Evolutionary conservation across 2,113 vertebrate species (phyloP).

Genomic region (Monopterus albus): DNA sequence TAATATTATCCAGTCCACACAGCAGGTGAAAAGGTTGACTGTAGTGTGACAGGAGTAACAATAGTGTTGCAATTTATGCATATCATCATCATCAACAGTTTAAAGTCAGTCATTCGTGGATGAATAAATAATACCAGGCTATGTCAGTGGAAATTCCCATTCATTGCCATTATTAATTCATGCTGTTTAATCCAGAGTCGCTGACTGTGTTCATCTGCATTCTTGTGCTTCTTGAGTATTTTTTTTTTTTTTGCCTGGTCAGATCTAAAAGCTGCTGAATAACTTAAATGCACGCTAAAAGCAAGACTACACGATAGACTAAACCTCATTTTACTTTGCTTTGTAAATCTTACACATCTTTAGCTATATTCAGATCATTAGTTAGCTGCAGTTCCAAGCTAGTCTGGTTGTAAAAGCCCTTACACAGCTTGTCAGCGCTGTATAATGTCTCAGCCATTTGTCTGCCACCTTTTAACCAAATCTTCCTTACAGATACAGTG

Average conservation of each 20-base stretch:
- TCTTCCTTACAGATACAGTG: conserved; percentile 47
- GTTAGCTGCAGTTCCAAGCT: conserved; percentile 6
- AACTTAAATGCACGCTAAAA: too few species aligned
- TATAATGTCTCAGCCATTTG: conserved; percentile 44
- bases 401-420: conserved; percentile 10
- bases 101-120: neutral
- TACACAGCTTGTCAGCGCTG: conserved; percentile 12
- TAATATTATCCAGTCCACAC: too few species aligned
- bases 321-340: neutral
- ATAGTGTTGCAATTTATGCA: neutral
- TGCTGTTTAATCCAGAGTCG: neutral
- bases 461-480: conserved; percentile 57
- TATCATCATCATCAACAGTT: neutral
- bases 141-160: neutral
- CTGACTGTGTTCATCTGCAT: neutral
- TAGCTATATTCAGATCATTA: conserved; percentile 1
- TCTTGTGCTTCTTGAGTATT: neutral
- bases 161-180: neutral
- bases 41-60: neutral
- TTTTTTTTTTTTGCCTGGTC: neutral
- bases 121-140: neutral
- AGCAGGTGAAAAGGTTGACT: neutral
- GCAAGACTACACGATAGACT: too few species aligned
- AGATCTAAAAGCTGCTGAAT: too few species aligned
- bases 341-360: neutral